Base-by-base conservation (phyloP, 1,140 invertebrate genomes). In the Polypedilum pembai region DNA sequence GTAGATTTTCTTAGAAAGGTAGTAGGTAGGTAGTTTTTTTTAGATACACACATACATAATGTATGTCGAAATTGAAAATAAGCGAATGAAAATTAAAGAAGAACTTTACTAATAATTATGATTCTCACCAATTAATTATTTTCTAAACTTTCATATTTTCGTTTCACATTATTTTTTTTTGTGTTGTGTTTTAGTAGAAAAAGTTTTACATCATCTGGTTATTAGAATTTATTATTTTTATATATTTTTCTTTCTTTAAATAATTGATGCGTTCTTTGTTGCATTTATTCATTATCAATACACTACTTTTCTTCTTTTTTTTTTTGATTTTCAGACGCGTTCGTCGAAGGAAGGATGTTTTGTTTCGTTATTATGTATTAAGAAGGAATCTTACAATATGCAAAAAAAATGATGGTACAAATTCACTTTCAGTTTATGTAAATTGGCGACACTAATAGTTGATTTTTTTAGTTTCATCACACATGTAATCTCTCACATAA, bases 381-480 rank as follows among this genome's bases (percentile, higher is more conserved):
- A 56, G 45, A 56, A 56, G 12, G 45, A 56, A 56, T 56, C 45
- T 56, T 56, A 56, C 45, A 56, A 4, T 56, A 56, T 15, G 45
- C 45, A 56, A 56, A 56, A 33, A n/a, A 45, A 56, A 56, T 56
- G 45, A 56, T 15, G 15, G 8, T 45, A 45, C 41, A 45, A 45
- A 45, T 45, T 45, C 15, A 45, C 12, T 56, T 56, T 56, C 12
- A n/a, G 45, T 56, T 45, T 8, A 12, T 56, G 45, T 21, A 69
- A 69, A 20, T 69, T 69, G 65, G 65, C 65, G 65, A 69, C 45
- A 56, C 45, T 56, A n/a, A 56, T 12, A n/a, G 45, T 56, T 56
- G n/a, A 56, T 56, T 12, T 12, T 45, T 56, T 56, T 4, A 56
- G 12, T 56, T 56, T 69, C 7, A 18, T 20, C 20, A n/a, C 20